These are phyloP conservation scores for Hippocampus zosterae DNA, from an alignment of 2,113 vertebrate species.

Conservation along the genomic window DNA sequence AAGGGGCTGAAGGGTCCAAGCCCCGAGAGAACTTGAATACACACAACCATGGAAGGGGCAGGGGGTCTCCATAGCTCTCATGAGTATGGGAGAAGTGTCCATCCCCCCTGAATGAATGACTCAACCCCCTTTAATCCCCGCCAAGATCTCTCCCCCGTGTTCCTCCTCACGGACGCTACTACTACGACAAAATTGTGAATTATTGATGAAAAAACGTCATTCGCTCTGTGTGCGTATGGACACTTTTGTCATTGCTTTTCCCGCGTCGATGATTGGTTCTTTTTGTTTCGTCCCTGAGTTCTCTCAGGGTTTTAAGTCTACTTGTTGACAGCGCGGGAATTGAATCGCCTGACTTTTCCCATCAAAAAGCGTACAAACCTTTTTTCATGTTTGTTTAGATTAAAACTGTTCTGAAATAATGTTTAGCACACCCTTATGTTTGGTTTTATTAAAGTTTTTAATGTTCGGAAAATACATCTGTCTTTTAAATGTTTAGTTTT, in stretches of 20 bases:
- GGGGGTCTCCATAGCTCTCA: constrained; percentile 26
- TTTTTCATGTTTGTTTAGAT: constrained; percentile 44
- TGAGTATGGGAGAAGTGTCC: constrained; percentile 33
- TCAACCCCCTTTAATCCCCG: constrained; percentile 27
- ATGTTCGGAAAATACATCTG: constrained; percentile 57
- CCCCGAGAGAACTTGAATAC: constrained; percentile 56
- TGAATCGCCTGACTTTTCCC: constrained; percentile 35
- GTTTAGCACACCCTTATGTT: constrained; percentile 59
- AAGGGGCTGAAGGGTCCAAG: constrained; percentile 13
- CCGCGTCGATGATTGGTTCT: constrained; percentile 27
- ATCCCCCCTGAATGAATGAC: constrained; percentile 54
- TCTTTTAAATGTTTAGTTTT: not conserved
- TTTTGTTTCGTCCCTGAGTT: constrained; percentile 54
- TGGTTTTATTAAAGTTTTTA: constrained; percentile 74
- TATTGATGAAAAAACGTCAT: constrained; percentile 30
- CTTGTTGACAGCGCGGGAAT: constrained; percentile 50
- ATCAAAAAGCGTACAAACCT: constrained; percentile 1
- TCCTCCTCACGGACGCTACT: constrained; percentile 60
- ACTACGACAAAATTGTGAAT: constrained; percentile 48
- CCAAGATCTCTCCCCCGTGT: constrained; percentile 41
- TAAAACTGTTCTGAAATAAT: constrained; percentile 46
- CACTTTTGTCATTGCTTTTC: constrained; percentile 48
- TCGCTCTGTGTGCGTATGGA: not conserved
- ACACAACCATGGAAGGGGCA: constrained; percentile 21
- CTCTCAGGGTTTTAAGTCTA: constrained; percentile 65